Conservation (phyloP, 2,113 vertebrate genomes). For the Erinaceus europaeus region DNA sequence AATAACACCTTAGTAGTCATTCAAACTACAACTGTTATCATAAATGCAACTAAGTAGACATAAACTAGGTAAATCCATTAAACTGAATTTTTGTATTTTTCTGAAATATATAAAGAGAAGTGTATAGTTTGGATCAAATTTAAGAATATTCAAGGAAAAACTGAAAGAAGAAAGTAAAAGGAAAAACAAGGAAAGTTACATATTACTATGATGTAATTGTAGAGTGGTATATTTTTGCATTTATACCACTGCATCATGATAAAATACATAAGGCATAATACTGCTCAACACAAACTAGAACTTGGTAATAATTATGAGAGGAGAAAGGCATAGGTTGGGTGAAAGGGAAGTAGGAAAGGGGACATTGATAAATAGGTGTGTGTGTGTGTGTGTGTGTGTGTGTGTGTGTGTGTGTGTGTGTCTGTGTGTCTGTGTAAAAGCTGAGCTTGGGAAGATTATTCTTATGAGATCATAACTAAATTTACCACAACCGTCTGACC, state of each 20-base stretch:
- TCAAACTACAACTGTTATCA: not conserved
- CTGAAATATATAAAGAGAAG: too few species aligned
- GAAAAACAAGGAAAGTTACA: not conserved
- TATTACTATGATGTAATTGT: not conserved
- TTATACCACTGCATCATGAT: not conserved
- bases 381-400: too few species aligned
- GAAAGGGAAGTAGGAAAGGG: too few species aligned
- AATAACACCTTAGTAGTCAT: not conserved
- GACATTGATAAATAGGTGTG: too few species aligned
- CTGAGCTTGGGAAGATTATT: too few species aligned
- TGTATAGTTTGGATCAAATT: conserved; percentile 50
- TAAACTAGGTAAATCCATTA: not conserved
- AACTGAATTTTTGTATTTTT: too few species aligned
- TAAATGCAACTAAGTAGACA: not conserved
- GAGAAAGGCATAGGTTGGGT: not conserved
- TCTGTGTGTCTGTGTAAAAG: too few species aligned
- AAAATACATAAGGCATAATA: conserved; percentile 10
- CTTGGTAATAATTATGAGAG: conserved; percentile 34
- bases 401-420: rapidly evolving
- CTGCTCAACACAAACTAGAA: conserved; percentile 45
- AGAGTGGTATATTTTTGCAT: not conserved
- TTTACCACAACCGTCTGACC: not conserved
- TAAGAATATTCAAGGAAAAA: not conserved
- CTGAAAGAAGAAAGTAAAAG: not conserved
- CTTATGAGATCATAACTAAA: not conserved